phyloP scores from a whole-genome alignment of 1,140 invertebrate species.

The Antheraea pernyi region DNA sequence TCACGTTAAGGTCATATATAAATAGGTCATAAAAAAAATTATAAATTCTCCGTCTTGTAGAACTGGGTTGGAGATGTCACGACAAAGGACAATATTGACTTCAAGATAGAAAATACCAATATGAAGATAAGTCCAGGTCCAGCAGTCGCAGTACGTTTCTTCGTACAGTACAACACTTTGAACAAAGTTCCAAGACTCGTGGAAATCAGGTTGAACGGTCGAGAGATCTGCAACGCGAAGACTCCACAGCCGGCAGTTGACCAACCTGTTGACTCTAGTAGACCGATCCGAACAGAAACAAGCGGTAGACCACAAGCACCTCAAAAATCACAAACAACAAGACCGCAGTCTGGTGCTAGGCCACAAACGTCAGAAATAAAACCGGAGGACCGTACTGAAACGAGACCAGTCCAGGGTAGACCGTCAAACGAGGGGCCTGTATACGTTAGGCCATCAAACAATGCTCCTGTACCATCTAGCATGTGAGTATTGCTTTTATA shows the following conservation, averaged over 20 bases:
- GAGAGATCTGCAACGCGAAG: conserved; percentile 70
- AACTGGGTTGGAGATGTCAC: conserved; percentile 71
- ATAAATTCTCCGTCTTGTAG: conserved; percentile 30
- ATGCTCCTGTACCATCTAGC: conserved; percentile 41
- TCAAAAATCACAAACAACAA: neutral
- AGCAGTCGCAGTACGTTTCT: conserved; percentile 59
- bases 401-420: conserved; percentile 4
- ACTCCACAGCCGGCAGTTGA: conserved; percentile 43
- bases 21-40: too few species aligned
- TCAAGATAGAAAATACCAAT: conserved; percentile 69
- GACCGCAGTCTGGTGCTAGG: neutral
- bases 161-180: conserved; percentile 64
- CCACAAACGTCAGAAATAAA: neutral
- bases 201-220: conserved; percentile 61
- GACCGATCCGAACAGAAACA: neutral
- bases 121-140: conserved; percentile 71
- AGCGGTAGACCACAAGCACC: neutral
- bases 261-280: conserved; percentile 25
- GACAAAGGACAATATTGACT: conserved; percentile 65
- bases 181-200: conserved; percentile 50
- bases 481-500: conserved; percentile 44
- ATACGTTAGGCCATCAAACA: conserved; percentile 40
- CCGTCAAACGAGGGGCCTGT: conserved; percentile 39
- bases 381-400: conserved; percentile 13
- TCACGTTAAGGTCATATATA: too few species aligned